Base-by-base conservation (phyloP, 2,797 vertebrate species). In the Hafferia zeledoni region DNA sequence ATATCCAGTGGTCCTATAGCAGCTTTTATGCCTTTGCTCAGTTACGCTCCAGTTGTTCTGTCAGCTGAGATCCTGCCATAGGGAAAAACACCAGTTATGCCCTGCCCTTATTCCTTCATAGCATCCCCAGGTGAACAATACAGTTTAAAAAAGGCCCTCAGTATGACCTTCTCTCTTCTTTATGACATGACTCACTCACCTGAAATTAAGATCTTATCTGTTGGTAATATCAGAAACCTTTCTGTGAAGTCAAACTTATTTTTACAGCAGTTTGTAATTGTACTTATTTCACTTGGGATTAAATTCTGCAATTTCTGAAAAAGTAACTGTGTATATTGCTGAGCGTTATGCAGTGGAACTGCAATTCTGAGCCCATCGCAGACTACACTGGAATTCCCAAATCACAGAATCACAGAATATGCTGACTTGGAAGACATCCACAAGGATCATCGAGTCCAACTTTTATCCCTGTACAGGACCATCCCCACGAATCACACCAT, bases 11-110 rank as follows among this genome's bases (percentile, higher is more conserved):
- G 31, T 55, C 90, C 39, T 91, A 18, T 39, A 82, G 28, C 59
- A 86, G 90, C 87, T 93, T 95, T 87, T 93, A 82, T 76, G 76
- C 25, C 25, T 93, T 75, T 81, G 50, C 63, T 93, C 59, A 59
- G 69, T 86, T 88, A 91, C 0, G 63, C 91, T 94, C 90, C 63
- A 95, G 74, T 94, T 93, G 83, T 56, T 91, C 59, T 11, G 5
- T 93, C 80, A 90, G 74, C 77, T 70, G 67, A 93, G 80, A 91
- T 82, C 47, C 77, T 89, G 88, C 93, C 93, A 61, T 56, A 70
- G 90, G 93, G 90, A 77, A 96, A 95, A 95, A 90, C 31, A 69
- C 15, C 67, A 95, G 93, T 95, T 92, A 94, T 0, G 3, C 13
- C 30, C 24, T 72, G 37, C 84, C 41, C 47, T 93, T 95, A 69